Conservation (phyloP, 1,140 invertebrate species). For the Neelides sp. region DNA sequence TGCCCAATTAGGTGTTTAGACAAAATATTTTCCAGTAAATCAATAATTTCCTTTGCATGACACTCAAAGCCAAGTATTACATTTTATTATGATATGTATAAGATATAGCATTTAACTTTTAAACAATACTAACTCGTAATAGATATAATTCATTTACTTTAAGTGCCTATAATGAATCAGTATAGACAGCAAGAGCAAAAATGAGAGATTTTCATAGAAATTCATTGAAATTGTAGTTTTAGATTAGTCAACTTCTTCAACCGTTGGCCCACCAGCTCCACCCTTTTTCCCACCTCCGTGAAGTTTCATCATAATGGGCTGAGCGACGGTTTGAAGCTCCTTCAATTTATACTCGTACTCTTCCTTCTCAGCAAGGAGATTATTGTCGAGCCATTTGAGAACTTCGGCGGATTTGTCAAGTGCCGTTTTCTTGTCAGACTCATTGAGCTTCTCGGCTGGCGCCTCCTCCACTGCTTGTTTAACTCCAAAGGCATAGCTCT, state of each 20-base stretch:
- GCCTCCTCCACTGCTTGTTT: conserved; percentile 57
- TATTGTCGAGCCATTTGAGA: conserved; percentile 42
- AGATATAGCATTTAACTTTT: too few relatives aligned
- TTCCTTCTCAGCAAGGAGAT: conserved; percentile 40
- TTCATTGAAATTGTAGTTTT: neutral
- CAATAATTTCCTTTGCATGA: too few relatives aligned
- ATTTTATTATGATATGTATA: too few relatives aligned
- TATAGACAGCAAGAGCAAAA: too few relatives aligned
- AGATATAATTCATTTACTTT: too few relatives aligned
- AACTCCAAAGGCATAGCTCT: conserved; percentile 70
- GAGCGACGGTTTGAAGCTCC: conserved; percentile 36
- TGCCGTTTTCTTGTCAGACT: conserved; percentile 47
- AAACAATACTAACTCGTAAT: too few relatives aligned
- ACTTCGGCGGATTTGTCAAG: conserved; percentile 36
- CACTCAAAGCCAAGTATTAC: too few relatives aligned
- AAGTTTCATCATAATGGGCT: conserved; percentile 34
- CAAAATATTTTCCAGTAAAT: too few relatives aligned
- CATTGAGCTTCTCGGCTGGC: conserved; percentile 42
- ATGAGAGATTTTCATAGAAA: too few relatives aligned
- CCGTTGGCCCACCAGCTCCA: conserved; percentile 20
- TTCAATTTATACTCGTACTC: conserved; percentile 37
- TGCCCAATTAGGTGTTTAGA: too few relatives aligned
- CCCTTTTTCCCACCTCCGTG: conserved; percentile 24
- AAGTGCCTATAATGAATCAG: too few relatives aligned
- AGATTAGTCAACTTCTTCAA: conserved; percentile 28